These are phyloP conservation scores for Saimiri boliviensis DNA, from an alignment of 2,113 vertebrate genomes.

Conservation along the genomic window DNA sequence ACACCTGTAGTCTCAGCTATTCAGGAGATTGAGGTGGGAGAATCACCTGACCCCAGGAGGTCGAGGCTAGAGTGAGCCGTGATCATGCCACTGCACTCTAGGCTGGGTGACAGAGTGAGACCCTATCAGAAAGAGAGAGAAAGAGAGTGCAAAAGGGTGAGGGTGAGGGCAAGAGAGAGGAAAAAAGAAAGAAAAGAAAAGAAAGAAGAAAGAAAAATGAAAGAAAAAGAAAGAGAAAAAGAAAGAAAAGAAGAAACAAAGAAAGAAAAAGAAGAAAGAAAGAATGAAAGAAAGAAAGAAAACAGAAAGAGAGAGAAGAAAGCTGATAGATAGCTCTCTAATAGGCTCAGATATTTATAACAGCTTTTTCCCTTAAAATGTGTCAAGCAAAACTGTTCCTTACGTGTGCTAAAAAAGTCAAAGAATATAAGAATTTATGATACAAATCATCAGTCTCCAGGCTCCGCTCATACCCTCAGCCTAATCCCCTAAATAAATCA, in stretches of 20 bases:
- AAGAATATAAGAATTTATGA: background rate
- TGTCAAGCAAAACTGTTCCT: slow-evolving; percentile 3
- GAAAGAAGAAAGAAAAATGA: background rate
- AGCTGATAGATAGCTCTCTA: background rate
- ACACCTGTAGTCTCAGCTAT: no score
- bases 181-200: background rate
- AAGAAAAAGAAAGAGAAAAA: background rate
- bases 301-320: background rate
- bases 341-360: background rate
- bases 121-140: background rate
- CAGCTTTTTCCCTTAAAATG: background rate
- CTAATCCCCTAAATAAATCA: background rate
- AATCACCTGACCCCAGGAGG: no score
- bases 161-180: no score
- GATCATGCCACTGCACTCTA: background rate
- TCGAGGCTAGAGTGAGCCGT: background rate
- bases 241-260: no score
- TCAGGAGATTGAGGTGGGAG: no score
- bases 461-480: background rate
- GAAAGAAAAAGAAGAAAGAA: background rate
- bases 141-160: no score
- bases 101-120: background rate
- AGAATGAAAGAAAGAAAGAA: no score
- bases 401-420: background rate
- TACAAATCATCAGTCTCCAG: background rate